Evolutionary conservation across 2,888 invertebrate genomes (phyloP).

Genomic region (Ethmia dodecea): DNA sequence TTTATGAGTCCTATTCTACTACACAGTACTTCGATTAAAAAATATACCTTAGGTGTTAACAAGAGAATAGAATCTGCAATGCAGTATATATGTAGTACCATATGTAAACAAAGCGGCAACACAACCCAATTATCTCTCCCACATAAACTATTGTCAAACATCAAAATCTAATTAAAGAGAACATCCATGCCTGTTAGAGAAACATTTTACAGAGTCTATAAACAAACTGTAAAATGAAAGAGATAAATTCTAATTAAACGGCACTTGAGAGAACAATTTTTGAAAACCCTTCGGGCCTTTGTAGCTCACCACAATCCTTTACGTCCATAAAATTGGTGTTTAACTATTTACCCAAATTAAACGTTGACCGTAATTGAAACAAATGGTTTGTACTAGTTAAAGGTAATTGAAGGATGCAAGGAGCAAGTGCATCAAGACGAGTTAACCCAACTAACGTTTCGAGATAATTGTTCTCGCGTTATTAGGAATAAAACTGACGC

Average conservation of each 20-base stretch:
- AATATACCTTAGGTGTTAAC: too few relatives aligned
- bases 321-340: slow-evolving; percentile 70
- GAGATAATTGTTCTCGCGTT: slow-evolving; percentile 30
- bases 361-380: slow-evolving; percentile 66
- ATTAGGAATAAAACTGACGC: too few relatives aligned
- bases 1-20: too few relatives aligned
- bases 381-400: slow-evolving; percentile 72
- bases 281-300: slow-evolving; percentile 52
- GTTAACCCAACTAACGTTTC: slow-evolving; percentile 20
- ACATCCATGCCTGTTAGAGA: neutral
- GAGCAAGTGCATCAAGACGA: slow-evolving; percentile 39
- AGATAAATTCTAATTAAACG: slow-evolving; percentile 8
- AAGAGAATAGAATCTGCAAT: too few relatives aligned
- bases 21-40: too few relatives aligned
- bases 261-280: slow-evolving; percentile 38
- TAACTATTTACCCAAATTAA: slow-evolving; percentile 72
- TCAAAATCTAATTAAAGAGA: neutral
- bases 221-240: slow-evolving; percentile 1
- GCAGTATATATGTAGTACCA: too few relatives aligned
- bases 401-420: slow-evolving; percentile 53
- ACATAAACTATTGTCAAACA: too few relatives aligned
- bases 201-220: neutral
- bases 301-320: slow-evolving; percentile 49
- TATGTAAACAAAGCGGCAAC: too few relatives aligned
- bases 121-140: too few relatives aligned